Base-by-base conservation (phyloP, 2,888 invertebrate species). In the Tetrapedia diversipes region DNA sequence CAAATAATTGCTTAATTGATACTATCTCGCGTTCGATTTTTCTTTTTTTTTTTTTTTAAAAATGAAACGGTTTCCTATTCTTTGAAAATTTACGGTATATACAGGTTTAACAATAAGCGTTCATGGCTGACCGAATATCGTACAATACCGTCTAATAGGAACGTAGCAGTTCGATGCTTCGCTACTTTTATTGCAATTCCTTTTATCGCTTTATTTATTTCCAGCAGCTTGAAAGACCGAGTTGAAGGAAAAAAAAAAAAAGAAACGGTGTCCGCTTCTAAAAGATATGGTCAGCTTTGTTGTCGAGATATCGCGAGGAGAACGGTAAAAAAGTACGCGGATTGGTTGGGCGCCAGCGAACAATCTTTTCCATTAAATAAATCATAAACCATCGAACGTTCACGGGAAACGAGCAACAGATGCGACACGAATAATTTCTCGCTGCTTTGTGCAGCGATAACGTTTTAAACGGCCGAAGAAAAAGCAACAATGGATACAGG, bases 131-230 rank as follows among this genome's bases (percentile, higher is more conserved):
- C n/a, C n/a, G n/a, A n/a, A n/a, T n/a, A n/a, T n/a, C n/a, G n/a
- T n/a, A n/a, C n/a, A n/a, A n/a, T n/a, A n/a, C n/a, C n/a, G n/a
- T 27, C 11, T n/a, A 27, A 14, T 29, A 39, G 16, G 10, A 32
- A 16, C 22, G 8, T 32, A 19, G 14, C 6, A 16, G 14, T 29
- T 19, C 32, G 6, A 29, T 19, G 4, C 22, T 60, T 60, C 22
- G n/a, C n/a, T n/a, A n/a, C 22, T 27, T 57, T 32, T 47, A 45
- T 45, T n/a, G 11, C 27, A 10, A 39, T 22, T 29, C 27, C 7
- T 41, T 59, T 32, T 16, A 32, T 45, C 45, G 32, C 10, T 14
- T 45, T 32, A 32, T 24, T 60, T 60, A 60, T 60, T 34, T 60
- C 16, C 32, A 1, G 10, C 7, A 2, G 8, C n/a, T n/a, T n/a